Evolutionary conservation across 1,140 invertebrate species (phyloP), one percentile per base, ranked within the genome.

Genomic region (Drosophila orosa): DNA sequence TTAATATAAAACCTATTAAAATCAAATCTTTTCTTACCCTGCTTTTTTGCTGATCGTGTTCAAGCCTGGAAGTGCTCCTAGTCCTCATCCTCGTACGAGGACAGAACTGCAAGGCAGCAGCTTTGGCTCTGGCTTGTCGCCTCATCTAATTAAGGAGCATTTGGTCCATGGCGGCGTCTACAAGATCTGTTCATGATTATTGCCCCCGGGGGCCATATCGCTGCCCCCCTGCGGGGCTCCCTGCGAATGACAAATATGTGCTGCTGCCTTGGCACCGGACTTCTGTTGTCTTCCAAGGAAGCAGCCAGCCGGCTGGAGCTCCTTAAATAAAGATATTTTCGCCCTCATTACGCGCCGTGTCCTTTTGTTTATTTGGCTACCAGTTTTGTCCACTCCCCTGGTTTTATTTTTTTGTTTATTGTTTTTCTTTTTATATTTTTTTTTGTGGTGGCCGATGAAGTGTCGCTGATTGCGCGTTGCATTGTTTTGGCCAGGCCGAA

Each of bases 391-490:
- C 33, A 35, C 56, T 47, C n/a, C 31, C 25, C 10, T 29, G 4
- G 22, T 17, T 31, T 24, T 40, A 19, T 24, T 48, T 58, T 62
- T 45, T 52, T 29, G 25, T 22, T 45, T 52, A 59, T 61, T 74
- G 44, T 47, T 45, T 58, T 17, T n/a, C 5, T 54, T 37, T 27
- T 19, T 12, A 9, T 22, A 12, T 19, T 27, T 37, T 48, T 55
- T 61, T 78, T 47, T 55, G 56, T 35, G 67, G 58, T 78, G 69
- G 80, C 65, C 82, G 87, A 90, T 90, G 87, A 90, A 90, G 87
- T 90, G 87, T 90, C 77, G 87, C 87, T 90, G 87, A 90, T 90
- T 90, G 83, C 76, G 87, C 87, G 79, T 82, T 90, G 84, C 86
- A 89, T 89, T 89, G 84, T 89, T 89, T 90, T 74, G 80, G 60